Evolutionary conservation across 2,888 invertebrate species (phyloP), one percentile per base, ranked within the genome.

Genomic region (Auanema sp.): DNA sequence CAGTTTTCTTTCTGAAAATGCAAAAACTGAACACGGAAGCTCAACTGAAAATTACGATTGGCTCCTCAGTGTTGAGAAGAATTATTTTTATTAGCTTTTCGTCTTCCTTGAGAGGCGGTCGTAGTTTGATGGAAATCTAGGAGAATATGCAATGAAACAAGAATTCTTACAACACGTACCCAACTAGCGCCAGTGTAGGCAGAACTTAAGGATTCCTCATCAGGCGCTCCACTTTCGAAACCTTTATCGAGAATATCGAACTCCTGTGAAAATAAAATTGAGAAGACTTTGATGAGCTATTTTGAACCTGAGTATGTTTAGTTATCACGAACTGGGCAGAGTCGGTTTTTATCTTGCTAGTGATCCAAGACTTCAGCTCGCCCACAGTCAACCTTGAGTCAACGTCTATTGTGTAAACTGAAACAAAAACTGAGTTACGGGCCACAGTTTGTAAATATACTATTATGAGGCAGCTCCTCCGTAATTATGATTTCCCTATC

Each of bases 311-410:
- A n/a, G 63, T 43, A 53, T 74, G 72, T 24, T 62, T 69, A 33
- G 64, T 33, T 18, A 76, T 54, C 2, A 68, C 66, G 57, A 76
- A 74, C 47, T 71, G 68, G n/a, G 58, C 55, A 11, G 58, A 43
- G 10, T 68, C 67, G 41, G 72, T 59, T 2, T 59, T 23, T 52
- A 76, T 11, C 24, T 68, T 61, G 1, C 55, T 43, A 4, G 70
- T 56, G 0, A 76, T 54, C 77, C 77, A 77, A n/a, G 54, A 51
- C 42, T 69, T 69, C 24, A 77, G 58, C n/a, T 72, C 69, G 11
- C 33, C 42, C 6, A 77, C 65, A 6, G 50, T 50, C 43, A 64
- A 60, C 10, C 77, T 64, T 11, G 53, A 52, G 51, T 77, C 77
- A 11, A 70, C 68, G 33, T 75, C 68, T 1, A 77, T 23, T 18